These are phyloP conservation scores for Hydra vulgaris DNA, from an alignment of 30 jellyfish, hydroid and myxozoan species.

Conservation along the genomic window DNA sequence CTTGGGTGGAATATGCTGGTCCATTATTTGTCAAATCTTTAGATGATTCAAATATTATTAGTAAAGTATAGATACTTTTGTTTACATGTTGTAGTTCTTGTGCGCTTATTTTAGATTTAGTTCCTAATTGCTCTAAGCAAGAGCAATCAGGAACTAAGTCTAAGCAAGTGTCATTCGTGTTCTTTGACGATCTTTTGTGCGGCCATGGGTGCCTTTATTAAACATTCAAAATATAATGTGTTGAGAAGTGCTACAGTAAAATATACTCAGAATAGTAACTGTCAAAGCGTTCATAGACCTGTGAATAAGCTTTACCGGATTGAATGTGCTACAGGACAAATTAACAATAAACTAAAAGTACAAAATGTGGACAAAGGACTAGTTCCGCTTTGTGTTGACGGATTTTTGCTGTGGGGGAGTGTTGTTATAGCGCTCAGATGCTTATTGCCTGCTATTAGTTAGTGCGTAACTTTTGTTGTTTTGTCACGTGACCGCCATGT, in stretches of 20 bases:
- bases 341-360: not conserved
- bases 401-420: not conserved
- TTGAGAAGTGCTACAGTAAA: not conserved
- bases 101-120: not conserved
- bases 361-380: not conserved
- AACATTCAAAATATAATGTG: not conserved
- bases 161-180: not conserved
- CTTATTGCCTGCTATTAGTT: not conserved
- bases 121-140: not conserved
- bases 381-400: not conserved
- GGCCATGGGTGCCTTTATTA: not conserved
- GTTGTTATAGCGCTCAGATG: not conserved
- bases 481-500: too few relatives aligned
- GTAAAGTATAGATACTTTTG: not conserved
- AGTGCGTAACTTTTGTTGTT: too few relatives aligned
- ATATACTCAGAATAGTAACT: not conserved
- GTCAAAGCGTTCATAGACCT: not conserved
- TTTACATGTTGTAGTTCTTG: not conserved
- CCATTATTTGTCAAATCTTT: not conserved
- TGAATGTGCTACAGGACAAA: not conserved
- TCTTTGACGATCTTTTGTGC: not conserved
- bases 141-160: too few relatives aligned
- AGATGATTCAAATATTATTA: not conserved
- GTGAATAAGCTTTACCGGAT: not conserved
- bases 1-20: conserved; percentile 3